Base-by-base conservation (phyloP, 1,140 invertebrate species). In the Pararge aegeria region DNA sequence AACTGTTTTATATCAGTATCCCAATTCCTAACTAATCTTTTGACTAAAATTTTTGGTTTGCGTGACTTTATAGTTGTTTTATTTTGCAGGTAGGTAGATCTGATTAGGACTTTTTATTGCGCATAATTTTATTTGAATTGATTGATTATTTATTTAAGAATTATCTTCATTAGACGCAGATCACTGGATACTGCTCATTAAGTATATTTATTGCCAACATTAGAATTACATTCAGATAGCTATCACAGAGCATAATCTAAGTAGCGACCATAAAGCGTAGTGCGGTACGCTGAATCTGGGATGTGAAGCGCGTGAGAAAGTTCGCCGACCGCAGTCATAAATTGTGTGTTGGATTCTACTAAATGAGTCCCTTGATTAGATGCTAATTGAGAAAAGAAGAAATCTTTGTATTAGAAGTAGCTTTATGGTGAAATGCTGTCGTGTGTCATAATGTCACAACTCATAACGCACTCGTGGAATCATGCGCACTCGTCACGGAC, bases 341-440 rank as follows among this genome's bases (percentile, higher is more conserved):
- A 84, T 80, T 70, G 68, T 83, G 20, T 71, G 78, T 75, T 64
- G 58, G 67, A 64, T 66, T 66, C 63, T 64, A 72, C 67, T 85
- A 79, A 86, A 84, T 76, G 81, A 78, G 70, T 76, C 76, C 73
- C 72, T 86, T 88, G 73, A 83, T 85, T 80, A 64, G 73, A 79
- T 77, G 73, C 73, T 83, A 80, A 86, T 84, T 83, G 76, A 82
- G 63, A 78, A 77, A 82, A 78, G 63, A 82, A 75, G 69, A 78
- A 74, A 73, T 73, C 73, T 73, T 74, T 80, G 76, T 77, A 53
- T 20, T 38, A 50, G 50, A 57, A 38, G 27, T 62, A 55, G 29
- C 60, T 71, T 75, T 64, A 67, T 55, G 38, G 69, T 64, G 64
- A 76, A 75, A 73, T 53, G 62, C 63, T 73, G 68, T 80, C 70